Base-by-base conservation (phyloP, 1,140 invertebrate species). In the Zaprionus inermis region DNA sequence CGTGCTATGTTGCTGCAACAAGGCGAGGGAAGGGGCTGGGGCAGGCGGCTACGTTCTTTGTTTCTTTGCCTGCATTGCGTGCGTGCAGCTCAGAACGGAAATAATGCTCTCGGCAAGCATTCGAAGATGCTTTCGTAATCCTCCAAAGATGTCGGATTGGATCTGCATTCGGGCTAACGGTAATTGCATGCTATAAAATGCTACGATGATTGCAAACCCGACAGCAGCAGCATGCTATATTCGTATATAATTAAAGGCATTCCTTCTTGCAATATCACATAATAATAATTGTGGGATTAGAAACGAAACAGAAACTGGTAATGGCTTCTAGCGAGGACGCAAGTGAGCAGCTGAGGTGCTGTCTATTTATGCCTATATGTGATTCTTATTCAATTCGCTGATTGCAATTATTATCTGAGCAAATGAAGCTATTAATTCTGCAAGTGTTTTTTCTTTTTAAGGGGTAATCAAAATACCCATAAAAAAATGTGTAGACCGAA, bases 1-100 rank as follows among this genome's bases (percentile, higher is more conserved):
- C 30, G n/a, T 46, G 22, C 22, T 41, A 54, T 66, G 73, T 66
- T 76, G 69, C 73, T 5, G 73, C 73, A 76, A 76, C 57, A 44
- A 3, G 12, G 34, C n/a, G 34, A 46, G 18, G 0, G 4, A 9
- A 7, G 1, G 5, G n/a, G 38, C 14, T 4, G n/a, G 38, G 38
- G n/a, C 0, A 20, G 3, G 7, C 34, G 12, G 36, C 12, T 6
- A 28, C 10, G 30, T 44, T 16, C 38, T 41, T 44, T 44, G 38
- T 44, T 44, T 44, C n/a, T 44, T 72, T 44, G 3, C 59, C 41
- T 59, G 65, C 57, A 54, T 73, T 73, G 57, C 71, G 65, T 72
- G 70, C 28, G 71, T 44, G 6, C 51, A 22, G 12, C 30, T 59
- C 49, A 73, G 71, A 73, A 73, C 72, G 72, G 72, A 71, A 65